Evolutionary conservation across 2,113 vertebrate species (phyloP), one percentile per base, ranked within the genome.

Genomic region (Nyctereutes procyonoides): DNA sequence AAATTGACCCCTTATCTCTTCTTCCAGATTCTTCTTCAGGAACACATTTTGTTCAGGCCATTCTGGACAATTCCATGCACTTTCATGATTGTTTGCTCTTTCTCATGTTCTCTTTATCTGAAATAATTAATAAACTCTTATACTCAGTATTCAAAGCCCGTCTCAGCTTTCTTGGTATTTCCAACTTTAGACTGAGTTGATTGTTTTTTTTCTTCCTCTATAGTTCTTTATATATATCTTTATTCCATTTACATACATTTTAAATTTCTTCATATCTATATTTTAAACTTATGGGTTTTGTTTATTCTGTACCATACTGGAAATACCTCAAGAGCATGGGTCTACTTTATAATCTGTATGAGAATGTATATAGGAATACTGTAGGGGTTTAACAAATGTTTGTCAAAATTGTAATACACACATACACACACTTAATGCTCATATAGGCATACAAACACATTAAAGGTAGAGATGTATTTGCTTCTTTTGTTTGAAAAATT

Each of bases 401-500:
- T 65, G 17, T 55, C 62, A 83, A 60, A 69, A 48, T 77, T 69
- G 0, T 71, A 67, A 67, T 67, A 58, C 43, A 24, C 55, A 38
- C 15, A 38, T 43, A n/a, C 30, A 12, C 12, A 28, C 9, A 19
- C 58, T 32, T 5, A 7, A 71, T 19, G 3, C 15, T 65, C 43
- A 71, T 30, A 74, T 9, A 80, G 17, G 86, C 38, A 48, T 56
- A 77, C 26, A 86, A n/a, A 81, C 30, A 85, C 15, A 73, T 73
- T 20, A 63, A 65, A 53, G 28, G n/a, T 80, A 76, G 65, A 84
- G 26, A 88, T 84, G 73, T 58, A 30, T 30, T 71, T 56, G 5
- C 32, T 82, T 48, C 56, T 67, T 80, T 84, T 79, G 10, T 79
- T 95, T 88, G 30, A 93, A 91, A 88, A 67, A 22, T 92, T 81